Percentiles rank a stretch among this genome's conserved stretches.
These are phyloP conservation scores for Proteles cristata DNA, from an alignment of 2,113 vertebrate genomes.

Conservation along the genomic window DNA sequence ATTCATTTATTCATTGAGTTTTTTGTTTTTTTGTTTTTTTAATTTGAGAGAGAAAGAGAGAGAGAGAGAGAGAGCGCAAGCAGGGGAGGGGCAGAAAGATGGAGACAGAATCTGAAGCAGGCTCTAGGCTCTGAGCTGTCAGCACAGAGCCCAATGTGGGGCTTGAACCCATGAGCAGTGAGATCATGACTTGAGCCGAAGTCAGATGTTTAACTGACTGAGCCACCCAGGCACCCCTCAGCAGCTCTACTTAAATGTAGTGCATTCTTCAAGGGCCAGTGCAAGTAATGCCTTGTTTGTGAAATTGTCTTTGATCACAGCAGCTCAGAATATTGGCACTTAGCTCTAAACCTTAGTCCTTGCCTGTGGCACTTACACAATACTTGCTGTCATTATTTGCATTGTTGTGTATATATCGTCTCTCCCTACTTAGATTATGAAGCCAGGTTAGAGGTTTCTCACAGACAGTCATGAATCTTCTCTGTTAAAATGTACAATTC, in stretches of 20 bases:
- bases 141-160: too few relatives aligned
- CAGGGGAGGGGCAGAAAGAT: too few relatives aligned
- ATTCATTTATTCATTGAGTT: too few relatives aligned
- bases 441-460: not conserved
- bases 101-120: too few relatives aligned
- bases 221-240: not conserved
- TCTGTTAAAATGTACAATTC: not conserved
- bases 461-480: not conserved
- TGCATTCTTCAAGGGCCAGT: not conserved
- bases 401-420: not conserved
- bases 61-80: too few relatives aligned
- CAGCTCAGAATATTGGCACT: not conserved
- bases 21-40: too few relatives aligned
- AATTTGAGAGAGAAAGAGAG: too few relatives aligned
- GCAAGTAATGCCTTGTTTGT: not conserved
- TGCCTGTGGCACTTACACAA: not conserved
- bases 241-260: not conserved
- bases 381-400: not conserved
- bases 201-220: too few relatives aligned
- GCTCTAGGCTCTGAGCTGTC: too few relatives aligned
- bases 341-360: not conserved
- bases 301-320: not conserved
- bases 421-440: not conserved
- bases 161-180: too few relatives aligned
- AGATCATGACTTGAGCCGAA: too few relatives aligned